Percentiles rank a stretch among this genome's conserved stretches.
Conservation (phyloP, 2,888 invertebrate species). For the Drosophila limbata region DNA sequence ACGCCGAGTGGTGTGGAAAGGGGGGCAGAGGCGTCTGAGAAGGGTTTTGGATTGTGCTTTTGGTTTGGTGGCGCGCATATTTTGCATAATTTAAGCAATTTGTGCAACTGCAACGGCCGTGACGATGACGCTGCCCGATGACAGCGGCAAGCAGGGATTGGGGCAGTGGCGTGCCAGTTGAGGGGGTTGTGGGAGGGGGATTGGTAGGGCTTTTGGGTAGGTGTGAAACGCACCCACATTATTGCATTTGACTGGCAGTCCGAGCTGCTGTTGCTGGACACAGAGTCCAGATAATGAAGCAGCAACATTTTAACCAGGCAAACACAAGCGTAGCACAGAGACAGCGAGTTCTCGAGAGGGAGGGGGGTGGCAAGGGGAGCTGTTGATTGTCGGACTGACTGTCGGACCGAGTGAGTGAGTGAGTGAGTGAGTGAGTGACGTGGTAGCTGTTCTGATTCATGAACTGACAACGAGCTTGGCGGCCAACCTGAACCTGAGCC, state of each 20-base stretch:
- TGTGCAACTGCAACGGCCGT: slow-evolving; percentile 69
- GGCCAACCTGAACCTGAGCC: slow-evolving; percentile 68
- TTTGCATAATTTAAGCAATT: slow-evolving; percentile 83
- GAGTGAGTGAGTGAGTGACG: slow-evolving; percentile 59
- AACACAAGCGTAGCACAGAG: slow-evolving; percentile 61
- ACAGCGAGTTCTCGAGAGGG: no score
- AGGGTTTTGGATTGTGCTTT: slow-evolving; percentile 56
- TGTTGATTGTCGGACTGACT: slow-evolving; percentile 59
- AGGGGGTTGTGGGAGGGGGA: neutral
- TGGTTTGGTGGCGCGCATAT: slow-evolving; percentile 76
- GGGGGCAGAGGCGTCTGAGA: no score
- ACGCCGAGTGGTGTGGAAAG: neutral
- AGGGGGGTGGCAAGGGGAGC: slow-evolving; percentile 8
- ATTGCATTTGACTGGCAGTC: slow-evolving; percentile 58
- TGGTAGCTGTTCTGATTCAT: slow-evolving; percentile 69
- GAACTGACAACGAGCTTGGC: slow-evolving; percentile 72
- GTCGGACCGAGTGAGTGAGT: slow-evolving; percentile 50
- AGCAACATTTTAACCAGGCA: slow-evolving; percentile 79
- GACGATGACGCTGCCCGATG: slow-evolving; percentile 42
- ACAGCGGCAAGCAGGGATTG: slow-evolving; percentile 50
- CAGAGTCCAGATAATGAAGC: slow-evolving; percentile 75
- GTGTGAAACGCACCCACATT: slow-evolving; percentile 66
- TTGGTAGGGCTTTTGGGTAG: slow-evolving; percentile 17
- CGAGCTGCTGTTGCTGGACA: slow-evolving; percentile 35
- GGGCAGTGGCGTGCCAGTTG: neutral